phyloP scores from a whole-genome alignment of 2,113 vertebrate species.

The Neopipo cinnamomea region DNA sequence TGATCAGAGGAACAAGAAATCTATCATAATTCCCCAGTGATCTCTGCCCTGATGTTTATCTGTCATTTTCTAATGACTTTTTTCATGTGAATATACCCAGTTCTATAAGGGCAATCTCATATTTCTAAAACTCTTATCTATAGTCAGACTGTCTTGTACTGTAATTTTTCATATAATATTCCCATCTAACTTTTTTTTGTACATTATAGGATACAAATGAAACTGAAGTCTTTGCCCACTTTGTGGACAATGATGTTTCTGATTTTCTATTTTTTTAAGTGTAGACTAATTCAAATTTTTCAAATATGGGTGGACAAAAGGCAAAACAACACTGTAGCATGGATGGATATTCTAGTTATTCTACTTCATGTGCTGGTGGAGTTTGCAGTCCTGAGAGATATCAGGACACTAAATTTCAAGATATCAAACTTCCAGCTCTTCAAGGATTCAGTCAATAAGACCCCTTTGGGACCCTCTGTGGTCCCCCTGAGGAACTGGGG shows the following conservation, averaged over 20 bases:
- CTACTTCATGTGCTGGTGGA: neutral
- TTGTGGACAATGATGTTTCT: neutral
- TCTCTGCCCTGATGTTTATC: conserved; percentile 45
- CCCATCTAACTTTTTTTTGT: neutral
- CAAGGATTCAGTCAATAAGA: neutral
- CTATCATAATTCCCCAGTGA: conserved; percentile 23
- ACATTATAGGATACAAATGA: neutral
- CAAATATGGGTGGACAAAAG: neutral
- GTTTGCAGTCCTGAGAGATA: neutral
- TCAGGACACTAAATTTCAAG: neutral
- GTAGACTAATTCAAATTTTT: neutral
- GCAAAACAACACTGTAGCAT: neutral
- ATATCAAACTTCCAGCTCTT: neutral
- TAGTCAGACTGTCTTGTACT: neutral
- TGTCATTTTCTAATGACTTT: conserved; percentile 47
- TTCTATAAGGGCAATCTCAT: neutral
- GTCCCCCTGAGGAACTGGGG: neutral
- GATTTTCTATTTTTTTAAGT: neutral
- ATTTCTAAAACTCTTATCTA: neutral
- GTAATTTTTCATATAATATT: conserved; percentile 23
- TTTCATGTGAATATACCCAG: neutral
- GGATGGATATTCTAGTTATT: neutral
- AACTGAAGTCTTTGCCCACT: neutral
- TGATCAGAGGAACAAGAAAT: conserved; percentile 1
- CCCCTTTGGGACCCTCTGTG: too few species aligned